A percentile compares a stretch with the other conserved stretches of the same genome.
Evolutionary conservation across 2,888 invertebrate genomes (phyloP).

Genomic region (Colletes collaris): DNA sequence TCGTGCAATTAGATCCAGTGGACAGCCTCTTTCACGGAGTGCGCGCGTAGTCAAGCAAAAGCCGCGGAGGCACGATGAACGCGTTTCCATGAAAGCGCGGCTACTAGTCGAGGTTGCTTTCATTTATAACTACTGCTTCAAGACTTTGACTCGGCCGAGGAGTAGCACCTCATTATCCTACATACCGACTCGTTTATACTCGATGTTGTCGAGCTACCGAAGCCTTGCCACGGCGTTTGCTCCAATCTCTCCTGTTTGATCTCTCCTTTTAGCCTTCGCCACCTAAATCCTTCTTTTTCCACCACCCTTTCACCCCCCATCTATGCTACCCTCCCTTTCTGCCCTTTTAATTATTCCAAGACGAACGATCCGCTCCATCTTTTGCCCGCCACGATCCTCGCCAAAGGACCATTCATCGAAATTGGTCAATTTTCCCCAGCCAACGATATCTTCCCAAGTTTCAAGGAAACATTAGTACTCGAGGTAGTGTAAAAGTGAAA

Average conservation of each 20-base stretch:
- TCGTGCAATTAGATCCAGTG: slow-evolving; percentile 58
- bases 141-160: slow-evolving; percentile 51
- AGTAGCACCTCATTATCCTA: slow-evolving; percentile 57
- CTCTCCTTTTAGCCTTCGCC: background rate
- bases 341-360: too few species aligned
- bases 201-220: slow-evolving; percentile 13
- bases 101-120: slow-evolving; percentile 43
- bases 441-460: too few species aligned
- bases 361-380: too few species aligned
- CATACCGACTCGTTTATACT: slow-evolving; percentile 36
- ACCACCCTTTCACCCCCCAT: too few species aligned
- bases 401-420: too few species aligned
- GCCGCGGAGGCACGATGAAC: slow-evolving; percentile 17
- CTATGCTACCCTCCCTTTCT: too few species aligned
- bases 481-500: too few species aligned
- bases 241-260: background rate
- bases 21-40: slow-evolving; percentile 35
- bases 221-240: background rate
- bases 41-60: slow-evolving; percentile 34
- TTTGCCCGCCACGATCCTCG: too few species aligned
- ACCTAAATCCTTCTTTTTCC: background rate
- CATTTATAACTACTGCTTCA: slow-evolving; percentile 53
- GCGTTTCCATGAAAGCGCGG: slow-evolving; percentile 48
- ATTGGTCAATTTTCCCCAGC: too few species aligned
- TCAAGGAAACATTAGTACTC: too few species aligned